Conservation (phyloP, 1,140 invertebrate genomes). For the Drosophila ogumai region DNA sequence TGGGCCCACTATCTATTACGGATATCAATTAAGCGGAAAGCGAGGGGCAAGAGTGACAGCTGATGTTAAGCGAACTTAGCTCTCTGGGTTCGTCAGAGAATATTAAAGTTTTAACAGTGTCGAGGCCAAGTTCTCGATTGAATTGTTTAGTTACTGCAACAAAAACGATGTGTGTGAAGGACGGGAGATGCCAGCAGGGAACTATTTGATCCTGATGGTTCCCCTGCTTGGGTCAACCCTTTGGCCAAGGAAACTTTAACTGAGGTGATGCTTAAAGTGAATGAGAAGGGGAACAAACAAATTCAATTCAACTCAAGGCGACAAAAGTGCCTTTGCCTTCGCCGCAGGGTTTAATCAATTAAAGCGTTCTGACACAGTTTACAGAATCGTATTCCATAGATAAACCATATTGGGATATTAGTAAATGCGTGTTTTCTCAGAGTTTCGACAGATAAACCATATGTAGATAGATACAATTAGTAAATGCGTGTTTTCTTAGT, state of each 20-base stretch:
- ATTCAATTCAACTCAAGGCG: constrained; percentile 30
- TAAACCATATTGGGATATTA: neutral
- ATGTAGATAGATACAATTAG: neutral
- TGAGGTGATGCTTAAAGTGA: neutral
- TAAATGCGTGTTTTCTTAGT: constrained; percentile 21
- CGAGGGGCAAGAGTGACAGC: neutral
- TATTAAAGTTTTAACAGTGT: neutral
- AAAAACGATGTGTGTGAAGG: constrained; percentile 7
- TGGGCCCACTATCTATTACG: constrained; percentile 40
- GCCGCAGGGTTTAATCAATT: constrained; percentile 9
- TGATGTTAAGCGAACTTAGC: constrained; percentile 1
- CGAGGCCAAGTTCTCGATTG: neutral
- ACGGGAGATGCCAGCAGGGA: neutral
- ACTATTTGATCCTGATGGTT: neutral
- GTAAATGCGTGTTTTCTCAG: constrained; percentile 20
- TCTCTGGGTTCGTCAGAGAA: neutral
- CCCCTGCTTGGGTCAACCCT: neutral
- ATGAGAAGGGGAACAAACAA: constrained; percentile 5
- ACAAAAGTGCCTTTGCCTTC: constrained; percentile 2
- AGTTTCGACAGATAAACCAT: neutral
- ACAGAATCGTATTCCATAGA: neutral
- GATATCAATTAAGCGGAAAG: constrained; percentile 20
- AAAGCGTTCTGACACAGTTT: constrained; percentile 1
- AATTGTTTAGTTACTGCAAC: neutral
- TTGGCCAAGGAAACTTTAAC: constrained; percentile 3